Evolutionary conservation across 2,113 vertebrate genomes (phyloP), one percentile per base, ranked within the genome.

Genomic region (Lipotes vexillifer): DNA sequence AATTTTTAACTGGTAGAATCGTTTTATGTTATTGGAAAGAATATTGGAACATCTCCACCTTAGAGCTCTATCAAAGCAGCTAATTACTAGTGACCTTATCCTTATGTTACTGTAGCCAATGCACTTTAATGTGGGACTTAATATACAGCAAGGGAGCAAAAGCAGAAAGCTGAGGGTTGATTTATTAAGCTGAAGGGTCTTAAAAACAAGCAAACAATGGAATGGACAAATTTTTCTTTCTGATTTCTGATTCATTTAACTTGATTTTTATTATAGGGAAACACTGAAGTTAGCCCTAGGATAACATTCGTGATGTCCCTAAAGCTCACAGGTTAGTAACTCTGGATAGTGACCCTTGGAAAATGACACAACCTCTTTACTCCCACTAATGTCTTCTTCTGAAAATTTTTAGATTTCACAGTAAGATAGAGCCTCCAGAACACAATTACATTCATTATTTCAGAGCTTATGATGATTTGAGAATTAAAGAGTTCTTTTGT

Each of bases 401-500:
- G 33, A 17, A 90, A 31, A 80, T 29, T 96, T 93, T 92, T 66
- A 80, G 61, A 77, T 92, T 49, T 55, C 4, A 59, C 17, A 90
- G 31, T n/a, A 6, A 69, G 33, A 66, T 80, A 91, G 41, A 72
- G 89, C 29, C 46, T 68, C 33, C 71, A 90, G 72, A 93, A 92
- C 57, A 88, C 5, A 94, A 81, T 95, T 92, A 94, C 93, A 88
- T 55, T 82, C 33, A 86, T 95, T 93, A 93, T 96, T 96, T 92
- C 88, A 96, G 71, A 75, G 8, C 21, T 95, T 85, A 80, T 95
- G 71, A 95, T 93, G 84, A 93, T 88, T 93, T 92, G 84, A 87
- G 88, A 97, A 96, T 92, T 96, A 96, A 97, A 96, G 69, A 90
- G 27, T 92, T 75, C 83, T 85, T 97, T 96, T 96, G 83, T 97